Conservation (phyloP, 2,888 invertebrate genomes). For the Melitaea athalia region DNA sequence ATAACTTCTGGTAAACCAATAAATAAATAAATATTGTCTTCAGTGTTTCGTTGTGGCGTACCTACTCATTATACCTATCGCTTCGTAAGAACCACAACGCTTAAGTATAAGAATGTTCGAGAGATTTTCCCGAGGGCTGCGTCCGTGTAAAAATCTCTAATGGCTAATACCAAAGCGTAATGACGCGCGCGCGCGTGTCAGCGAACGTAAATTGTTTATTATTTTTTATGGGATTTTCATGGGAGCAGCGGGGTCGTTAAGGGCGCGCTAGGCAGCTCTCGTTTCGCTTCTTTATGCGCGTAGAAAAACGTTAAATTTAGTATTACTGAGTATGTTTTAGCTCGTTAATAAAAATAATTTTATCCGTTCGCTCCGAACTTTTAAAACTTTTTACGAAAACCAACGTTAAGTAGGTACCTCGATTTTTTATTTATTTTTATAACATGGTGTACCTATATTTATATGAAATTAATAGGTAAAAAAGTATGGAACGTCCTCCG, state of each 20-base stretch:
- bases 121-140: constrained; percentile 44
- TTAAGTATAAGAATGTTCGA: constrained; percentile 9
- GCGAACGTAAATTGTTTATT: constrained; percentile 80
- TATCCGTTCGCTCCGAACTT: not conserved
- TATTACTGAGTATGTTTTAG: constrained; percentile 8
- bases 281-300: constrained; percentile 27
- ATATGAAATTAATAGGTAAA: no score
- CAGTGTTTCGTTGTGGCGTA: no score
- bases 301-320: constrained; percentile 23
- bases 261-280: constrained; percentile 31
- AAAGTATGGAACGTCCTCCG: no score
- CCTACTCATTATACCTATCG: not conserved
- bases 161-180: constrained; percentile 60
- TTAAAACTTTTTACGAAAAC: not conserved
- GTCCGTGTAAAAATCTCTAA: constrained; percentile 51
- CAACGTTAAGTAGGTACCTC: not conserved
- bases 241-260: constrained; percentile 57
- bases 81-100: not conserved
- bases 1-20: no score
- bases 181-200: constrained; percentile 73
- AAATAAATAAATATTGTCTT: no score
- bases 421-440: no score
- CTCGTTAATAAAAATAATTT: constrained; percentile 5
- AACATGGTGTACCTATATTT: no score
- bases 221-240: constrained; percentile 78